Conservation (phyloP, 2,113 vertebrate species). For the Helogale parvula region DNA sequence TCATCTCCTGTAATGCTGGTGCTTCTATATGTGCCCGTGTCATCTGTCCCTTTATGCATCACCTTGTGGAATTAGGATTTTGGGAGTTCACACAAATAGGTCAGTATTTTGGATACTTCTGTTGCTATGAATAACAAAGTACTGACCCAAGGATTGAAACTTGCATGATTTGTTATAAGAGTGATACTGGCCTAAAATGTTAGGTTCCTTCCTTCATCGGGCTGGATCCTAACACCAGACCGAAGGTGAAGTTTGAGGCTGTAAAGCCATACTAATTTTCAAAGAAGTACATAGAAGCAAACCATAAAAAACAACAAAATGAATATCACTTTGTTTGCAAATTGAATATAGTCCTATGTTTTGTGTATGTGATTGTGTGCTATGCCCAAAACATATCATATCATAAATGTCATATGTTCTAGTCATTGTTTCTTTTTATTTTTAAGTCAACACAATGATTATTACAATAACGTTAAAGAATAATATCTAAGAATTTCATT, state of each 20-base stretch:
- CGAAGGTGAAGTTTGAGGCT: neutral
- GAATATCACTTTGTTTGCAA: neutral
- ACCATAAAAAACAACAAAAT: neutral
- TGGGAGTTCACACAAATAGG: neutral
- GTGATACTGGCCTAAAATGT: neutral
- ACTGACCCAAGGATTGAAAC: neutral
- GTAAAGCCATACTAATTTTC: constrained; percentile 1
- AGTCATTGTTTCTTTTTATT: neutral
- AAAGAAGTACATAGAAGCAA: neutral
- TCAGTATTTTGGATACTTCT: neutral
- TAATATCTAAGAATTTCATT: neutral
- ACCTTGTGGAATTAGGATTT: neutral
- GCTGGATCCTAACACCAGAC: neutral
- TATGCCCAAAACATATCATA: neutral
- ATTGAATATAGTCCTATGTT: neutral
- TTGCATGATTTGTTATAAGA: neutral
- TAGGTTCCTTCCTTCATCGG: neutral
- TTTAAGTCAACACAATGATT: neutral
- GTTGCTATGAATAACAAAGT: neutral
- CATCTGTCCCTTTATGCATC: neutral
- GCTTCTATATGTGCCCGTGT: neutral
- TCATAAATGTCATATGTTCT: neutral
- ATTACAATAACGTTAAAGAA: neutral
- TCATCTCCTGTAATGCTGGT: neutral
- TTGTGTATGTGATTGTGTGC: neutral